Base-by-base conservation (phyloP, 2,888 invertebrate genomes). In the Cyrtodaria siliqua region DNA sequence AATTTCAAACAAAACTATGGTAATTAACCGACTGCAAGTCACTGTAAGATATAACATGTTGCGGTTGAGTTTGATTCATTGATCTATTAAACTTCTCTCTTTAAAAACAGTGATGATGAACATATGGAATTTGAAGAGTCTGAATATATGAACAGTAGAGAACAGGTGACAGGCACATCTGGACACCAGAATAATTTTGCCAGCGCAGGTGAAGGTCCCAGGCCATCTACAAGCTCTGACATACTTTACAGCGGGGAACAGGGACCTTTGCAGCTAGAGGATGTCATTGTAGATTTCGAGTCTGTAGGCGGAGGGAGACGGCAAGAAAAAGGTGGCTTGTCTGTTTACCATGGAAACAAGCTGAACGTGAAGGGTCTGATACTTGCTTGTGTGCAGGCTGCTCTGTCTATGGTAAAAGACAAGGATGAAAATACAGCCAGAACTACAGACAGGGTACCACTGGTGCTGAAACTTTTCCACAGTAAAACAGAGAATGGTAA, bases 381-480 rank as follows among this genome's bases (percentile, higher is more conserved):
- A 23, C 56, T 66, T 20, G 62, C 70, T 2, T 85, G 89, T 72
- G 55, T 89, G 9, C 90, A 88, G 68, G 77, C 84, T 0, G 89
- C 90, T 8, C 77, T 86, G 8, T 82, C 89, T 14, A 86, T 88
- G 83, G 83, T 91, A 38, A 86, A 86, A 62, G 89, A 90, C 57
- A 67, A 78, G 9, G 82, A 70, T 16, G 57, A 60, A 14, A 63
- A 73, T 18, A 62, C 61, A 0, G 42, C 53, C 6, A 72, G 88
- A 18, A 83, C 87, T 38, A 89, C 88, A 18, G 72, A 83, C n/a
- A 80, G 89, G 42, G 82, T 91, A 26, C 71, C 81, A 8, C 66
- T 87, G 4, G 73, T 87, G 23, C 56, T 87, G 26, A 60, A 81
- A n/a, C 59, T 85, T 2, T 40, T 88, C 18, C 71, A 82, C 50